Evolutionary conservation across 2,888 invertebrate genomes (phyloP).

Genomic region (Sminthurides aquaticus): DNA sequence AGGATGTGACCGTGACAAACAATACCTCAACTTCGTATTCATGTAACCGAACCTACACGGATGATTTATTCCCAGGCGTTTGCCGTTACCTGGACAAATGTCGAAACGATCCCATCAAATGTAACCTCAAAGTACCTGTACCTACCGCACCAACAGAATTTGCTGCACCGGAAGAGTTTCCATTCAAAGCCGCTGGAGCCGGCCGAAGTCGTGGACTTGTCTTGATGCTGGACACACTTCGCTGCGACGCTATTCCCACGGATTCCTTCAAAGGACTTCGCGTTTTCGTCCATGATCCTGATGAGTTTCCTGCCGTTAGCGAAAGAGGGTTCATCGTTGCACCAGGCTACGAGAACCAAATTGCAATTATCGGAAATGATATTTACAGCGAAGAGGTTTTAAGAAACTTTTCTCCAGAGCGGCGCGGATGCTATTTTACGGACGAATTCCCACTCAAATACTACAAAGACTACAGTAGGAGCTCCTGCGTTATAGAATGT

Average conservation of each 20-base stretch:
- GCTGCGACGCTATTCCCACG: conserved; percentile 28
- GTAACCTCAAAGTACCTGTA: conserved; percentile 20
- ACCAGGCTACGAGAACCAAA: conserved; percentile 42
- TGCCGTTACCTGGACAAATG: conserved; percentile 35
- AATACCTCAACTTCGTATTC: conserved; percentile 28
- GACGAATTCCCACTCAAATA: conserved; percentile 35
- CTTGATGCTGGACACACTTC: conserved; percentile 39
- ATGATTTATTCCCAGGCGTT: conserved; percentile 38
- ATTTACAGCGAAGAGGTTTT: conserved; percentile 36
- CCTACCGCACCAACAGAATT: conserved; percentile 19
- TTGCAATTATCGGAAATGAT: conserved; percentile 39
- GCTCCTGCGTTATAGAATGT: conserved; percentile 40
- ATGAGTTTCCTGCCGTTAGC: conserved; percentile 41
- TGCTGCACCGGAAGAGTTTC: conserved; percentile 18
- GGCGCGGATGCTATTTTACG: conserved; percentile 37
- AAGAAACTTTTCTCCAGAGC: conserved; percentile 27
- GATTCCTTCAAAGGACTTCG: conserved; percentile 29
- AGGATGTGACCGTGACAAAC: conserved; percentile 19
- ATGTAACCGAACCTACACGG: conserved; percentile 33
- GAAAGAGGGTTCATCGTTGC: conserved; percentile 38
- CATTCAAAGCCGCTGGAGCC: conserved; percentile 37
- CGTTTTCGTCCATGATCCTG: conserved; percentile 39
- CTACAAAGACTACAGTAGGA: conserved; percentile 39
- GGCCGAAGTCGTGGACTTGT: conserved; percentile 41
- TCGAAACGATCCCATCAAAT: conserved; percentile 28